Conservation (phyloP, 2,797 vertebrate genomes). For the Phylloscopus collybita region DNA sequence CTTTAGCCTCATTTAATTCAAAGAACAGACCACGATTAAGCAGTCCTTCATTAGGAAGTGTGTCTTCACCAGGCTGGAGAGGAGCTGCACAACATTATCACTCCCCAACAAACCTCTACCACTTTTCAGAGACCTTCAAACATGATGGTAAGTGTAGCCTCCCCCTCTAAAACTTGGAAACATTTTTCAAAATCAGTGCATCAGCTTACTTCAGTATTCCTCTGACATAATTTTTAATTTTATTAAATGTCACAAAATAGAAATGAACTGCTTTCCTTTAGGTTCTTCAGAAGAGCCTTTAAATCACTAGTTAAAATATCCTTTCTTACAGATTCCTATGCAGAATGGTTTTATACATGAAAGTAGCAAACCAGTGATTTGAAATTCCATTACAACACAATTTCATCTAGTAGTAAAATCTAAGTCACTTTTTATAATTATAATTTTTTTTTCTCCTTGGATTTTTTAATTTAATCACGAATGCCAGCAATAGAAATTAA, state of each 20-base stretch:
- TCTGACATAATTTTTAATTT: not conserved
- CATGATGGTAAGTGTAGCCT: conserved; percentile 83
- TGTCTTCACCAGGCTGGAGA: conserved; percentile 81
- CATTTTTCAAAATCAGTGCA: not conserved
- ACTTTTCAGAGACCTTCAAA: conserved; percentile 87
- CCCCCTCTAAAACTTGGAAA: not conserved
- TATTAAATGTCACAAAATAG: not conserved
- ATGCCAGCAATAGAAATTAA: not conserved
- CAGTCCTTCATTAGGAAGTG: conserved; percentile 70
- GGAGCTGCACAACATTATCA: conserved; percentile 78
- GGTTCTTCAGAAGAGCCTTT: not conserved
- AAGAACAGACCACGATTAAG: conserved; percentile 82
- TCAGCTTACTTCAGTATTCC: not conserved
- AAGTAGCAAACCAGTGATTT: not conserved
- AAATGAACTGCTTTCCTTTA: not conserved
- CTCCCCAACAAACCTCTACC: conserved; percentile 81
- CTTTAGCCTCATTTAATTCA: conserved; percentile 79
- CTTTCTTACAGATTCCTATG: not conserved
- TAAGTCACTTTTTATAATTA: not conserved
- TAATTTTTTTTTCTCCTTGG: not conserved
- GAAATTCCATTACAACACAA: not conserved
- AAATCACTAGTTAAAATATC: not conserved
- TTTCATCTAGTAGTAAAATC: not conserved
- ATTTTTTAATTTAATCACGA: not conserved
- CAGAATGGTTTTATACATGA: not conserved